Conservation (phyloP, 2,888 invertebrate genomes). For the Hetaerina titia region DNA sequence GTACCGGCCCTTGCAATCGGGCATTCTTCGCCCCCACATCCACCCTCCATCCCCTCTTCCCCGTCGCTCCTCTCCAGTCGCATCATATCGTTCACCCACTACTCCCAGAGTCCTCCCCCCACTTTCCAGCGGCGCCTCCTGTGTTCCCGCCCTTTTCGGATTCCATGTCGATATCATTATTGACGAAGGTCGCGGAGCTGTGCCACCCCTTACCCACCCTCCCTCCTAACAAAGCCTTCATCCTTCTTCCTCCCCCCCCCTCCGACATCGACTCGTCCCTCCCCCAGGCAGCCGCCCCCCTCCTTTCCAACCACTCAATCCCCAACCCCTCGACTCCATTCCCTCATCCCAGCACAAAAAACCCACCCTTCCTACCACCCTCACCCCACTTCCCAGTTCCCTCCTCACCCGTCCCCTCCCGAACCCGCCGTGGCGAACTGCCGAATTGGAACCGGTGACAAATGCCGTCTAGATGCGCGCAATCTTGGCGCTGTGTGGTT, state of each 20-base stretch:
- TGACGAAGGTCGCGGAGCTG: conserved; percentile 36
- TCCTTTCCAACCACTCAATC: not conserved
- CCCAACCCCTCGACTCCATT: not conserved
- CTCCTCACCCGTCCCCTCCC: not conserved
- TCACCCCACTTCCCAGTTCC: too few species aligned
- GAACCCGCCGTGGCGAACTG: not conserved
- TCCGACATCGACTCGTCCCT: not conserved
- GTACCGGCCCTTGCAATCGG: not conserved
- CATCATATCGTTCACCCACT: not conserved
- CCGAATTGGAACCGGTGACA: conserved; percentile 65
- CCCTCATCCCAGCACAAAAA: not conserved
- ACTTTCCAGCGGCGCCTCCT: not conserved
- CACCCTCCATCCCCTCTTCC: not conserved
- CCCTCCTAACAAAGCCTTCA: not conserved
- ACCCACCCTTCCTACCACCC: too few species aligned
- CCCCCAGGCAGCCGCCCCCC: not conserved
- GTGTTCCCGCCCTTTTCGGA: conserved; percentile 60
- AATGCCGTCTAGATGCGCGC: conserved; percentile 63
- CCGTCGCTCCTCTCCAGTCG: not conserved
- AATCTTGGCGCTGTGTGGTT: conserved; percentile 61
- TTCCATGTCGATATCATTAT: conserved; percentile 63
- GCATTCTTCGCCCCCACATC: not conserved
- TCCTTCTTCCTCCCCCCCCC: not conserved
- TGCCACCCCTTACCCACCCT: not conserved
- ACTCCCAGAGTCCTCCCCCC: not conserved